These are phyloP conservation scores for Daboia siamensis DNA, from an alignment of 2,113 vertebrate species.

Conservation along the genomic window DNA sequence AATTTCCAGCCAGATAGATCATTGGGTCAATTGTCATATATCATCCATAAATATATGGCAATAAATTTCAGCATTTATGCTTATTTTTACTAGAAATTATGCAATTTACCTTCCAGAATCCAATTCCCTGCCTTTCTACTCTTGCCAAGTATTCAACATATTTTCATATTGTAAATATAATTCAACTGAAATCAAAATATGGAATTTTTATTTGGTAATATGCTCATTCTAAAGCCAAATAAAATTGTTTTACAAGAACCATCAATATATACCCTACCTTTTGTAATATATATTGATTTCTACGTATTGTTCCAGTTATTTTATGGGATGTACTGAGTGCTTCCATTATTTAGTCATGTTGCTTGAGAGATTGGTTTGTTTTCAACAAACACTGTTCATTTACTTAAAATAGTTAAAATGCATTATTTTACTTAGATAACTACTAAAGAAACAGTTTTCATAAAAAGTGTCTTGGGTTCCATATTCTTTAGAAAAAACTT, in stretches of 20 bases:
- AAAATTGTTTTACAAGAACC: slow-evolving; percentile 4
- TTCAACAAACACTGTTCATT: not conserved
- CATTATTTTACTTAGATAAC: not conserved
- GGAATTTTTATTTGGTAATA: slow-evolving; percentile 5
- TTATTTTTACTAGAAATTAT: not conserved
- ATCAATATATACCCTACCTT: not conserved
- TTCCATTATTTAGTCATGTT: not conserved
- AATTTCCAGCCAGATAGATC: not conserved
- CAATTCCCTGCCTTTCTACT: not conserved
- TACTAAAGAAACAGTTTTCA: not conserved
- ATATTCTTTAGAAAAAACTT: not conserved
- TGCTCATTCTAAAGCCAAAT: slow-evolving; percentile 9
- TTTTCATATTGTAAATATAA: not conserved
- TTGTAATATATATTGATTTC: slow-evolving; percentile 17
- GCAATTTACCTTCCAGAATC: not conserved
- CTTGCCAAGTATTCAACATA: not conserved
- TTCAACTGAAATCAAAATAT: not conserved
- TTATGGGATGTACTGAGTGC: not conserved
- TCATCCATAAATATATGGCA: not conserved
- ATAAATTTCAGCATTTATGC: not conserved
- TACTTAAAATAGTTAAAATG: not conserved
- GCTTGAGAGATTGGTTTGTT: not conserved
- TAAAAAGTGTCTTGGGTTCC: not conserved
- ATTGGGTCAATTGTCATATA: not conserved
- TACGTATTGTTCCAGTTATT: not conserved